Conservation (phyloP, 2,113 vertebrate species). For the Thermophis baileyi region DNA sequence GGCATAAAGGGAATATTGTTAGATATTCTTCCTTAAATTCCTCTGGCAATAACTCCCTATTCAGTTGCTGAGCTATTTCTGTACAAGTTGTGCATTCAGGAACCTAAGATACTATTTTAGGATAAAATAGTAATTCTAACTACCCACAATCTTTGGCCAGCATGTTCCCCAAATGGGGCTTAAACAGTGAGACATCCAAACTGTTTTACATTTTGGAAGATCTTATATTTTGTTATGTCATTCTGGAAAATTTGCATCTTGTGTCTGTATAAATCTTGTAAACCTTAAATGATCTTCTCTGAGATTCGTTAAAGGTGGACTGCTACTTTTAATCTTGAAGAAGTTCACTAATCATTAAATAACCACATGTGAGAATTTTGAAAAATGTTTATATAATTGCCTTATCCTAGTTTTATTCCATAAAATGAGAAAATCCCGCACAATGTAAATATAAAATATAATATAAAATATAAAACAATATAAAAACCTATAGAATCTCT, state of each 20-base stretch:
- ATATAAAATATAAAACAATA: too few species aligned
- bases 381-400: conserved; percentile 15
- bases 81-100: background rate
- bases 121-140: background rate
- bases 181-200: background rate
- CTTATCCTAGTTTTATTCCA: conserved; percentile 23
- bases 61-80: background rate
- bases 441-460: background rate
- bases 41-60: background rate
- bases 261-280: background rate
- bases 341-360: conserved; percentile 23
- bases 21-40: background rate
- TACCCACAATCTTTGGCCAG: background rate
- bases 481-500: conserved; percentile 11
- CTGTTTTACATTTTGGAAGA: background rate
- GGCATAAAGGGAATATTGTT: background rate
- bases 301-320: conserved; percentile 14
- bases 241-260: background rate
- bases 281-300: conserved; percentile 5
- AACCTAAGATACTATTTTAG: background rate
- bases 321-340: background rate
- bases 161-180: background rate
- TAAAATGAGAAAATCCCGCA: conserved; percentile 8
- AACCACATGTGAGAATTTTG: conserved; percentile 26
- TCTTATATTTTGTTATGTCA: background rate